Conservation (phyloP, 2,888 invertebrate genomes). For the Keiferia lycopersicella region DNA sequence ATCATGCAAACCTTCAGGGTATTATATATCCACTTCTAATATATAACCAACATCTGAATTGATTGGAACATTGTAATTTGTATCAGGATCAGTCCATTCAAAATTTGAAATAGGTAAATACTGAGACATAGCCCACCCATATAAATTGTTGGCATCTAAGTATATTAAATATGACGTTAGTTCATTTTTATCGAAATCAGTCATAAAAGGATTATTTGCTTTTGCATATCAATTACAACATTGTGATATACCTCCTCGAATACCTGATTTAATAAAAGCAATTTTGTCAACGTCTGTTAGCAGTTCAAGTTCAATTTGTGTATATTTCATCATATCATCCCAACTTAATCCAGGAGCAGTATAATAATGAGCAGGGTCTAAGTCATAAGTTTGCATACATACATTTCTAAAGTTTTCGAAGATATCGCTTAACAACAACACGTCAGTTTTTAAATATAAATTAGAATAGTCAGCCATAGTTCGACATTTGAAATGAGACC, state of each 20-base stretch:
- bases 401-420: constrained; percentile 49
- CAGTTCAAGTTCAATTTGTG: constrained; percentile 33
- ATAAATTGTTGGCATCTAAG: constrained; percentile 50
- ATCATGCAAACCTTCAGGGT: constrained; percentile 40
- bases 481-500: constrained; percentile 38
- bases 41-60: constrained; percentile 34
- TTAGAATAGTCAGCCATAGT: constrained; percentile 44
- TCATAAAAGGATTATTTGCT: constrained; percentile 47
- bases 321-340: constrained; percentile 40
- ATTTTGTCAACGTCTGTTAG: constrained; percentile 34
- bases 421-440: constrained; percentile 44
- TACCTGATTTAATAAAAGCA: constrained; percentile 34
- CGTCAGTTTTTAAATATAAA: constrained; percentile 46
- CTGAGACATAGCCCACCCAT: constrained; percentile 50
- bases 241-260: constrained; percentile 36
- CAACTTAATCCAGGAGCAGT: constrained; percentile 40
- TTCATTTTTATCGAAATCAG: constrained; percentile 36
- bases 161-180: constrained; percentile 41
- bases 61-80: constrained; percentile 29
- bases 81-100: constrained; percentile 39
- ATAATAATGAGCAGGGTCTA: constrained; percentile 38
- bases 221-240: constrained; percentile 40
- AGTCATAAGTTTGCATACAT: constrained; percentile 39
- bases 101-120: constrained; percentile 43
- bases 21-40: constrained; percentile 45